Conservation (phyloP, 1,140 invertebrate genomes). For the Zaprionus gabonicus region DNA sequence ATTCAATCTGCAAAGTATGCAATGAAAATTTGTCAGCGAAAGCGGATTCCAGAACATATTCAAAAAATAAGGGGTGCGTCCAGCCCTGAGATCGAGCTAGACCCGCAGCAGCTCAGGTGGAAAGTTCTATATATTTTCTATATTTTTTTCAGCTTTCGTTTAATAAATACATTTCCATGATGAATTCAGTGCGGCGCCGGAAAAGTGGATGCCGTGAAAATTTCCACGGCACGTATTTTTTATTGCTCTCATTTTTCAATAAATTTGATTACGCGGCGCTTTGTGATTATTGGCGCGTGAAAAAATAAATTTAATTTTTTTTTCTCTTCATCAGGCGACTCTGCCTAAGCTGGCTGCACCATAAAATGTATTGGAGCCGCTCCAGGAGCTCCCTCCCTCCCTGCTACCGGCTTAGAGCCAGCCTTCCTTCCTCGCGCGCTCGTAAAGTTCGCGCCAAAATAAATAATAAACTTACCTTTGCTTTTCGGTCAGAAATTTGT, state of each 20-base stretch:
- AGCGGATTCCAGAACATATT: neutral
- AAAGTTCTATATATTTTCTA: neutral
- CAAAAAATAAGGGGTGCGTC: no score
- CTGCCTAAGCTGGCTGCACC: conserved; percentile 63
- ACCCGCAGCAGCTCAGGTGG: neutral
- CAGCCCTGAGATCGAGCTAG: neutral
- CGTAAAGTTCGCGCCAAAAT: conserved; percentile 80
- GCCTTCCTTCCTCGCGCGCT: conserved; percentile 18
- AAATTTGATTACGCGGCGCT: conserved; percentile 82
- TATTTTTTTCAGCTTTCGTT: conserved; percentile 1
- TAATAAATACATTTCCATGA: conserved; percentile 45
- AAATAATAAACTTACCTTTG: conserved; percentile 77
- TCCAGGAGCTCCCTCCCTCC: neutral
- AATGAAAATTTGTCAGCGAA: neutral
- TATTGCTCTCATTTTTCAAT: conserved; percentile 80
- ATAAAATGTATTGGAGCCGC: conserved; percentile 48
- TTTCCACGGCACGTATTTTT: conserved; percentile 58
- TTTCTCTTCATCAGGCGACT: neutral
- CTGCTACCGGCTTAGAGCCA: conserved; percentile 26
- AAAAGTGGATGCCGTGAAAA: conserved; percentile 23
- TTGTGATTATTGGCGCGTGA: conserved; percentile 82
- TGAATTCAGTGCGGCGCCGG: conserved; percentile 33
- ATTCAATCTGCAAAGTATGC: neutral
- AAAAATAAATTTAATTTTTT: conserved; percentile 79
- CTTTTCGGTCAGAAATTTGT: conserved; percentile 52